Percentiles rank a stretch among this genome's conserved stretches.
Conservation (phyloP, 1,140 invertebrate genomes). For the Drosophila tsacasi region DNA sequence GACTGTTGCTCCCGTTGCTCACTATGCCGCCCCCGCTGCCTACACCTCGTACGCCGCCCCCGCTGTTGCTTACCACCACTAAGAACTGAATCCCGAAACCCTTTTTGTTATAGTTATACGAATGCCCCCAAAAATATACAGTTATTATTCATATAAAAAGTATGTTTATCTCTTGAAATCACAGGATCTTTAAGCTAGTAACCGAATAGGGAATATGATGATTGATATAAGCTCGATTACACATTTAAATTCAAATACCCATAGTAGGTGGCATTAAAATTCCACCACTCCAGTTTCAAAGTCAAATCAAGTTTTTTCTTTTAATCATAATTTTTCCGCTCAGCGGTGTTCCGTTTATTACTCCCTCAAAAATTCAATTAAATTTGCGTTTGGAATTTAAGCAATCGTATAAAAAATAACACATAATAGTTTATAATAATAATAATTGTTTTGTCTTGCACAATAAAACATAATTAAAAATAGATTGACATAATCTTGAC, state of each 20-base stretch:
- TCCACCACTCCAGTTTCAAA: slow-evolving; percentile 29
- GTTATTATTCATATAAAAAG: slow-evolving; percentile 16
- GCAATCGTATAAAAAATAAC: slow-evolving; percentile 47
- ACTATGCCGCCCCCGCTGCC: slow-evolving; percentile 61
- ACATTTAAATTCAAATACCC: neutral
- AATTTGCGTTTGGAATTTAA: slow-evolving; percentile 23
- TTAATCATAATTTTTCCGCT: slow-evolving; percentile 38
- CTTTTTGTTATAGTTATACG: slow-evolving; percentile 54
- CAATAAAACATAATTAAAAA: neutral
- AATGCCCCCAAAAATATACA: slow-evolving; percentile 33
- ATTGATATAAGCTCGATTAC: neutral
- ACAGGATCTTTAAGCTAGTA: slow-evolving; percentile 27
- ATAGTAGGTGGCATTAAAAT: slow-evolving; percentile 57
- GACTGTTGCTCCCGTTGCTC: slow-evolving; percentile 39
- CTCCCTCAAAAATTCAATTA: slow-evolving; percentile 34
- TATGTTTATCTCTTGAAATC: neutral
- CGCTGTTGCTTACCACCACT: slow-evolving; percentile 70
- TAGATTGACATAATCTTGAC: neutral
- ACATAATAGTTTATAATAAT: neutral
- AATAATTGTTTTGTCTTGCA: neutral
- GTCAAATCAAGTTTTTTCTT: slow-evolving; percentile 33
- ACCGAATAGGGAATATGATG: neutral
- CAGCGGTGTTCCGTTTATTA: slow-evolving; percentile 46
- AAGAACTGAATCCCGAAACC: slow-evolving; percentile 33
- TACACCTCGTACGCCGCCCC: slow-evolving; percentile 40